Base-by-base conservation (phyloP, 2,888 invertebrate species). In the Teinopalpus imperialis region DNA sequence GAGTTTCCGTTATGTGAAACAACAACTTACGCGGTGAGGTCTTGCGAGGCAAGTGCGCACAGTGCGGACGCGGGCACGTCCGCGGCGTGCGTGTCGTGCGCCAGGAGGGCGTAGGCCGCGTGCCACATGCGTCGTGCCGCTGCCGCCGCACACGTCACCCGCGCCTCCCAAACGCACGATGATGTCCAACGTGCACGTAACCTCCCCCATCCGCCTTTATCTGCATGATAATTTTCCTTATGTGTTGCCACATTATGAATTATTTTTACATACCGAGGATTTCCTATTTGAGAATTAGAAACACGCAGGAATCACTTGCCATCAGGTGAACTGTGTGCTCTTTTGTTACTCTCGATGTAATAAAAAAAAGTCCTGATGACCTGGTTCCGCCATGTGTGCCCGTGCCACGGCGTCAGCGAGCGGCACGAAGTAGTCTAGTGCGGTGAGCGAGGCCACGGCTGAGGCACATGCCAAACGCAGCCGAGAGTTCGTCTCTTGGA, bases 1-100 rank as follows among this genome's bases (percentile, higher is more conserved):
- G n/a, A n/a, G n/a, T n/a, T n/a, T n/a, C 16, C 6, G n/a, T 8
- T 6, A 21, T 27, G 8, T n/a, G 18, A 27, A 14, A 1, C 1
- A 14, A 21, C 4, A 9, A 69, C 73, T 75, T 27, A 85, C 85
- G 72, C 77, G 47, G 74, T 48, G n/a, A 75, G 42, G n/a, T 58
- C 50, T 0, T 63, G 51, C 0, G 59, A 48, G 0, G 58, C 37
- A 3, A 78, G 37, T 1, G 74, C 64, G 0, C 57, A 51, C 2
- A 67, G 23, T 1, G 52, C 49, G 2, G 53, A 43, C n/a, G 50
- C 32, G 30, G 27, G 42, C 14, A 7, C 31, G 16, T 16, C 8
- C 1, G 27, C 41, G 5, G 43, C 3, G 20, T 13, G 37, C 14
- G 49, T 16, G 39, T 14, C 48, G 54, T 39, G 20, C 43, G 51